Evolutionary conservation across 2,113 vertebrate genomes (phyloP).

Genomic region (Takifugu bimaculatus): DNA sequence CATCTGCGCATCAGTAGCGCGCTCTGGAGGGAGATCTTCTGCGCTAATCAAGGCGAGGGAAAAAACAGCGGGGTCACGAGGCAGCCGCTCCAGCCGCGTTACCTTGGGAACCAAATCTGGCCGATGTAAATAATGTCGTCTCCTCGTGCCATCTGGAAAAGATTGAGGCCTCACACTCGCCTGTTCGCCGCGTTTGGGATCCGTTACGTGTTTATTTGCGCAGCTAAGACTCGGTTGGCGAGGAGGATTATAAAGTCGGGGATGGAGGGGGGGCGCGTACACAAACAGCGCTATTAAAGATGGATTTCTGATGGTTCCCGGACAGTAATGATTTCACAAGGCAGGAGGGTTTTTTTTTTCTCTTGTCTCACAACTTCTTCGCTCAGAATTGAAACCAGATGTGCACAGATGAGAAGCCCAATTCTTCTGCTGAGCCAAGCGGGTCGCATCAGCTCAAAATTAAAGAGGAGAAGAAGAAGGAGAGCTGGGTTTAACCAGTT

Average conservation of each 20-base stretch:
- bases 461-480: not conserved
- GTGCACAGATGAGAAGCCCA: slow-evolving; percentile 27
- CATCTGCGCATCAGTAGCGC: slow-evolving; percentile 63
- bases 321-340: slow-evolving; percentile 75
- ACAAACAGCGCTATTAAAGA: slow-evolving; percentile 64
- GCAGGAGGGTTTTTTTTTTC: slow-evolving; percentile 43
- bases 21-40: slow-evolving; percentile 38
- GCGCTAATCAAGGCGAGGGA: slow-evolving; percentile 56
- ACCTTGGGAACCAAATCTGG: slow-evolving; percentile 82
- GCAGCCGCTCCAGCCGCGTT: slow-evolving; percentile 63
- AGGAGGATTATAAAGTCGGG: slow-evolving; percentile 68
- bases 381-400: slow-evolving; percentile 75
- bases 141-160: slow-evolving; percentile 94
- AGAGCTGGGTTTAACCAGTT: not conserved
- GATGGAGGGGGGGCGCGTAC: slow-evolving; percentile 61
- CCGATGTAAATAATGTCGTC: slow-evolving; percentile 86
- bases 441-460: slow-evolving; percentile 2
- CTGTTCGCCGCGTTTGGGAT: slow-evolving; percentile 51
- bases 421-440: slow-evolving; percentile 29
- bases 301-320: slow-evolving; percentile 64
- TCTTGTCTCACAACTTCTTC: slow-evolving; percentile 51
- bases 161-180: slow-evolving; percentile 63
- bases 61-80: slow-evolving; percentile 41
- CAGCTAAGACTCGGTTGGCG: slow-evolving; percentile 76
- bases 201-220: slow-evolving; percentile 87